phyloP scores from a whole-genome alignment of 2,113 vertebrate species.

The Acinonyx jubatus region DNA sequence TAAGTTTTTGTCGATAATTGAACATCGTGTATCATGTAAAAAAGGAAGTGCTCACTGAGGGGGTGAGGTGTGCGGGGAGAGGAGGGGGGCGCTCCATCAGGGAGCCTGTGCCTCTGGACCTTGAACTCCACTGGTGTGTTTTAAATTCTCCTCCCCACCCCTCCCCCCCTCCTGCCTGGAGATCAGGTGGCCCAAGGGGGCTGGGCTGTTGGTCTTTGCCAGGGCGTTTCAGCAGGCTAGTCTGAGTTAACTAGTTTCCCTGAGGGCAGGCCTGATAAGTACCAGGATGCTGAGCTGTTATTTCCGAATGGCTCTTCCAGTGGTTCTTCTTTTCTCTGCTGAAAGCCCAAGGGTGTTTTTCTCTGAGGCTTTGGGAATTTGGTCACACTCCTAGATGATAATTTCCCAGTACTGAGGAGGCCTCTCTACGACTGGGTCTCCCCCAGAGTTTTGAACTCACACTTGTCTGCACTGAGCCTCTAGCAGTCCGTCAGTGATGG shows the following conservation, averaged over 20 bases:
- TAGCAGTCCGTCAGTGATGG: not conserved
- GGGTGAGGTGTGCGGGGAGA: not conserved
- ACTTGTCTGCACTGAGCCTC: fast-evolving
- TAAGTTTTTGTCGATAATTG: not conserved
- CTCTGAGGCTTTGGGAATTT: not conserved
- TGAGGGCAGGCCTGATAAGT: not conserved
- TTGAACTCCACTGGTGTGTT: not conserved
- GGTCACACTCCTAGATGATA: too few species aligned
- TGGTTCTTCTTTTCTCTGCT: not conserved
- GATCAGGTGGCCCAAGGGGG: not conserved
- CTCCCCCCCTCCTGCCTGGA: too few species aligned
- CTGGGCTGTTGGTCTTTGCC: not conserved
- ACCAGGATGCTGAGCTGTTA: not conserved
- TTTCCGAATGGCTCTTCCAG: not conserved
- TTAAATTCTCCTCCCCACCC: too few species aligned
- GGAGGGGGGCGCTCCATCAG: too few species aligned
- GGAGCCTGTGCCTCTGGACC: not conserved
- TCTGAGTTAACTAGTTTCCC: too few species aligned
- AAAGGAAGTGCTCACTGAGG: not conserved
- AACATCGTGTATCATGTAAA: too few species aligned
- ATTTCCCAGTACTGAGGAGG: not conserved
- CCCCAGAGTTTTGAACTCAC: too few species aligned
- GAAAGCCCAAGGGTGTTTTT: not conserved
- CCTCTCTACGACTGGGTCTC: not conserved
- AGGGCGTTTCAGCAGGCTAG: too few species aligned